Evolutionary conservation across 2,797 vertebrate species (phyloP), one percentile per base, ranked within the genome.

Genomic region (Graptemys geographica): DNA sequence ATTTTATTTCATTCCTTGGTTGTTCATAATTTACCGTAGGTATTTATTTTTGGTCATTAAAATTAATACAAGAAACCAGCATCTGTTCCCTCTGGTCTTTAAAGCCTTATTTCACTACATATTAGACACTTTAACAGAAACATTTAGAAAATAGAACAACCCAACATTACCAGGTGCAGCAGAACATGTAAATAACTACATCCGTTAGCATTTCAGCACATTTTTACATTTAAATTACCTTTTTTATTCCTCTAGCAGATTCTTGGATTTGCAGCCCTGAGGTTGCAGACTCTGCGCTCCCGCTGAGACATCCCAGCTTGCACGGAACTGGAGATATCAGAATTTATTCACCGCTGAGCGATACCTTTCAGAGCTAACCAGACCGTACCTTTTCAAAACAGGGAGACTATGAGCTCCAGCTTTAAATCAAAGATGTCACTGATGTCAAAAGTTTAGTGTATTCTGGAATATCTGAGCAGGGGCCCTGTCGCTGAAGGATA

Each of bases 1-100:
- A 4, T 69, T 87, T 90, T 87, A 51, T 1, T 91, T 96, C 89
- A 53, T 69, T 90, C 76, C 91, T 91, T 81, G 21, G 80, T 90
- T 65, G 23, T 91, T 81, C 88, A 79, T 83, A 88, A 87, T 88
- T 86, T 52, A 80, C 4, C 28, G 6, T 16, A 13, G 28, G 18
- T 52, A 96, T 59, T 65, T 80, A 87, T 51, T 87, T 87, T 87
- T 87, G 18, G 33, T 31, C 41, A 65, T 80, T 41, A 65, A 93
- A 44, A 93, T 59, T 74, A 87, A 56, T 19, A 87, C 37, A 86
- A 83, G 11, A 84, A 81, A 92, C 23, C n/a, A 57, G 81, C 44
- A 11, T 56, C 69, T n/a, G 15, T 88, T 15, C n/a, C 83, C 23
- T 56, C 72, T 59, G 44, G 25, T 52, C 5, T 59, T 79, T 44